Evolutionary conservation across 2,113 vertebrate species (phyloP), one percentile per base, ranked within the genome.

Genomic region (Salvator merianae): DNA sequence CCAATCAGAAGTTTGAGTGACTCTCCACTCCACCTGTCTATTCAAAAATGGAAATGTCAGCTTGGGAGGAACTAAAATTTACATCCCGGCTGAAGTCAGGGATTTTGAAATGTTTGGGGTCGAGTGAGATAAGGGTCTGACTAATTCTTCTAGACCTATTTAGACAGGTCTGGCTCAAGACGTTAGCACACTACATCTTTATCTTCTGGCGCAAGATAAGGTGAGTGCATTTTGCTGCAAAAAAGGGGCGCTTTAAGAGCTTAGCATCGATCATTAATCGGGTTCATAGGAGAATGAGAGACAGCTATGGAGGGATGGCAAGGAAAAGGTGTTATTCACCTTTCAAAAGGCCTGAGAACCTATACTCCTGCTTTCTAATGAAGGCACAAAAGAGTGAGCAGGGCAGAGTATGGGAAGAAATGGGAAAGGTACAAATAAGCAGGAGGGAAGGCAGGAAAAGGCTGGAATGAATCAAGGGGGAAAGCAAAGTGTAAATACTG

Each of bases 101-200:
- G 73, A 18, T 83, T 83, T 75, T n/a, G 14, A 83, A 83, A 83
- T 16, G 13, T 32, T 65, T 74, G 38, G 9, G 6, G 81, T 38
- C 34, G 13, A 0, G 50, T 50, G 47, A 50, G 47, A 50, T 50
- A 50, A 30, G 34, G 26, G 38, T 13, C 4, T 82, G 34, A 30
- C 12, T 63, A 59, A 34, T 38, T 26, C 0, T 26, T 55, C 70
- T n/a, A 30, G 0, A 8, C 38, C 9, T 73, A 82, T 74, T 63
- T 65, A 65, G 43, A 7, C 18, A n/a, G 10, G 30, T 32, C 40
- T 65, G 1, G 3, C 7, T 5, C 8, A 14, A 66, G 30, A 32
- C 8, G 12, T 83, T 30, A 74, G 30, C 71, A 5, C 62, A 74
- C 13, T 26, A 18, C 72, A 47, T 40, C 38, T 0, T 65, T 74